phyloP scores from a whole-genome alignment of 1,140 invertebrate genomes.

The Ceratosolen solmsi region DNA sequence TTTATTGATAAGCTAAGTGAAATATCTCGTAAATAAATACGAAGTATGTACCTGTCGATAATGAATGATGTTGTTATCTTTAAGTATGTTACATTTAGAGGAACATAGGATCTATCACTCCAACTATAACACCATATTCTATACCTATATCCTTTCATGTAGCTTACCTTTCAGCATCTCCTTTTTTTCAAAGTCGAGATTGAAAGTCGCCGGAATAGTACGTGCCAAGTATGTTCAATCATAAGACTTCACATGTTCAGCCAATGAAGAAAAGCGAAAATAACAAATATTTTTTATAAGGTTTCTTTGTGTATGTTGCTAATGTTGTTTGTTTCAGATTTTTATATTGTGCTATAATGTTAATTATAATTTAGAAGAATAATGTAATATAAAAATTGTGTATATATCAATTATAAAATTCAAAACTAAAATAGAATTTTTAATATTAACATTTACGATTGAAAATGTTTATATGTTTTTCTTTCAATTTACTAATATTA shows the following conservation, averaged over 20 bases:
- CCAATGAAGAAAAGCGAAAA: not conserved
- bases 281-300: not conserved
- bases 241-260: not conserved
- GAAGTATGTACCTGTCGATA: not conserved
- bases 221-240: slow-evolving; percentile 26
- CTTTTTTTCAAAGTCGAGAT: slow-evolving; percentile 1
- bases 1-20: not conserved
- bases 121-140: not conserved
- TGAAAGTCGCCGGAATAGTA: not conserved
- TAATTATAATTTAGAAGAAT: too few relatives aligned
- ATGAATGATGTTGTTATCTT: slow-evolving; percentile 8
- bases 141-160: slow-evolving; percentile 7
- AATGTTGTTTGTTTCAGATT: too few relatives aligned
- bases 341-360: too few relatives aligned
- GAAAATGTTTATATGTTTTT: not conserved
- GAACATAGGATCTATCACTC: slow-evolving; percentile 16
- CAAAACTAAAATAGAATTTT: too few relatives aligned
- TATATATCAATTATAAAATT: too few relatives aligned
- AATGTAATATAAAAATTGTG: too few relatives aligned
- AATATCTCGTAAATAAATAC: not conserved
- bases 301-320: too few relatives aligned
- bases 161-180: not conserved
- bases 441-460: too few relatives aligned
- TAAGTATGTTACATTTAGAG: not conserved
- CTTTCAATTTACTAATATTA: not conserved